phyloP scores from a whole-genome alignment of 92 coral and sea anemone genomes.

The Porites divaricata region DNA sequence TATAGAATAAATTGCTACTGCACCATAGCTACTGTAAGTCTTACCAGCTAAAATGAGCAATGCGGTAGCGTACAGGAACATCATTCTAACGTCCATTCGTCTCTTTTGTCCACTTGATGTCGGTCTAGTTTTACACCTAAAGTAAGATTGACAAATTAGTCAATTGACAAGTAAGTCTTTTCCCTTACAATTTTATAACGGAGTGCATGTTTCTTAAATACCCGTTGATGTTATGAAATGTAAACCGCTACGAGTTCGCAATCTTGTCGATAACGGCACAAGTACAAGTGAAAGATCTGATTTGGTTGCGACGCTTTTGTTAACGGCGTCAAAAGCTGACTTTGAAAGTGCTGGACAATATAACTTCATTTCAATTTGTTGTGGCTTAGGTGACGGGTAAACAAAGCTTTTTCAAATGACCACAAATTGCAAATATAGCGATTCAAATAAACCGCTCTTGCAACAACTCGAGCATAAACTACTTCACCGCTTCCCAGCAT shows the following conservation, averaged over 20 bases:
- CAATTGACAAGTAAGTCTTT: constrained; percentile 12
- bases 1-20: neutral
- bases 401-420: constrained; percentile 29
- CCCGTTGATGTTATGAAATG: neutral
- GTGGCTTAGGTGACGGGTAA: constrained; percentile 49
- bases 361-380: constrained; percentile 19
- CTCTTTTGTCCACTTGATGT: constrained; percentile 1
- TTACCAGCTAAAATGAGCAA: constrained; percentile 34
- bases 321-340: neutral
- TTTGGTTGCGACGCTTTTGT: constrained; percentile 7
- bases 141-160: neutral
- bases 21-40: neutral
- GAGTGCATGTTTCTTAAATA: neutral
- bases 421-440: neutral
- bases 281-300: neutral
- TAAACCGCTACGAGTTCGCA: neutral
- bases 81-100: neutral
- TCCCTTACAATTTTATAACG: too few relatives aligned
- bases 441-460: constrained; percentile 38
- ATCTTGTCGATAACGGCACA: neutral
- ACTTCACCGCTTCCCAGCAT: constrained; percentile 19
- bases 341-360: neutral
- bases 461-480: neutral
- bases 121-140: constrained; percentile 1
- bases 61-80: neutral